Conservation (phyloP, 2,888 invertebrate genomes). For the Eutolmus rufibarbis region DNA sequence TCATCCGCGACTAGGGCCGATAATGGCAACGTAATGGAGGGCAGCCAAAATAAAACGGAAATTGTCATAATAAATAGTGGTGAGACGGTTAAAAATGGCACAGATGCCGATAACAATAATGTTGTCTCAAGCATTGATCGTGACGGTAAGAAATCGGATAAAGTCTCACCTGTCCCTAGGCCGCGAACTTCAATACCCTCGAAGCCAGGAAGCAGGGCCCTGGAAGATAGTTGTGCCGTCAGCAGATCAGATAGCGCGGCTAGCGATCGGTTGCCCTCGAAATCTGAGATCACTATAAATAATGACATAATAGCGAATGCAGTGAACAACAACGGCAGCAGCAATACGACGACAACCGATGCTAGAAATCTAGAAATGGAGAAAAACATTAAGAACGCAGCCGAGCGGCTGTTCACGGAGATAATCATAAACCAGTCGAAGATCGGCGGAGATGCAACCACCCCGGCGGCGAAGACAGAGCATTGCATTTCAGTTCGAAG, state of each 20-base stretch:
- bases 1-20: conserved; percentile 17
- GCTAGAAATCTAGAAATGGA: conserved; percentile 59
- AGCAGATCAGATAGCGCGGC: conserved; percentile 51
- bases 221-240: conserved; percentile 28
- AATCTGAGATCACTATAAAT: conserved; percentile 32
- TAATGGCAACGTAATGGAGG: conserved; percentile 38
- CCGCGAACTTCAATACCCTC: conserved; percentile 43
- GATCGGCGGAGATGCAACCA: not conserved
- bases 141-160: conserved; percentile 7
- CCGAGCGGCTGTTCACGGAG: conserved; percentile 61
- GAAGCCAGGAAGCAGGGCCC: not conserved
- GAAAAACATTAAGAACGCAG: conserved; percentile 61
- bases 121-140: not conserved
- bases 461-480: conserved; percentile 26
- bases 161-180: conserved; percentile 45
- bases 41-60: conserved; percentile 43
- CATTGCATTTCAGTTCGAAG: conserved; percentile 46
- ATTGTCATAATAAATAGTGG: conserved; percentile 45
- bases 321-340: conserved; percentile 41
- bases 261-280: conserved; percentile 31
- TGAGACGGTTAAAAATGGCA: not conserved
- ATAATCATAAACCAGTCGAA: conserved; percentile 58
- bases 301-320: conserved; percentile 36
- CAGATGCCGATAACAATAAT: conserved; percentile 42
- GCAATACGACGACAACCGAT: conserved; percentile 51